Evolutionary conservation across 2,888 invertebrate genomes (phyloP), one percentile per base, ranked within the genome.

Genomic region (Pocota personata): DNA sequence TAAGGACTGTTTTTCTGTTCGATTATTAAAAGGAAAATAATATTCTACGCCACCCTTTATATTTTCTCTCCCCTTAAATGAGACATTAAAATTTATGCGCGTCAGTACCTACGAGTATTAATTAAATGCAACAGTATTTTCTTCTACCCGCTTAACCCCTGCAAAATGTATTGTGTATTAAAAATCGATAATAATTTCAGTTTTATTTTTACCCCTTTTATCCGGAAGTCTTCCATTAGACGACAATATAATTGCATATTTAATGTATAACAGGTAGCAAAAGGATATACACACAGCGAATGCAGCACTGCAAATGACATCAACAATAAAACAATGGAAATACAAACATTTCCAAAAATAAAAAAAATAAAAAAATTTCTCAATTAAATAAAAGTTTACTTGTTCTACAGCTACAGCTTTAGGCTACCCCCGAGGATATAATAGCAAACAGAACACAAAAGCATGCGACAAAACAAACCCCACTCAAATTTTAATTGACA

Each of bases 401-500:
- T 69, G 8, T 55, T 43, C 1, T 27, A 24, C 7, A 37, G 12
- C 21, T 14, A 71, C 10, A 7, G 37, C 37, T 16, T 35, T 6
- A 57, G n/a, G 21, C 30, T 19, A 57, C 4, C 50, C 46, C 46
- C 1, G n/a, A 0, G 48, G 35, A 58, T 30, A 50, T 24, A 43
- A 14, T 1, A 14, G n/a, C 32, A 64, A 32, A 19, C 21, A 1
- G 1, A 10, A 2, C n/a, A 48, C 21, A 24, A 16, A 16, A 27
- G n/a, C 52, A 57, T 5, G 21, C 32, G 58, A 32, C 58, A 58
- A 37, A 37, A 52, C 35, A 21, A 27, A 35, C 48, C 72, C 37
- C 32, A 27, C 72, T 72, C 60, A 72, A 12, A 62, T 40, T 64
- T 73, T 57, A 71, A 57, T 57, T 71, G 71, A 71, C 57, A 46